A percentile compares a stretch with the other conserved stretches of the same genome.
Evolutionary conservation across 2,797 vertebrate genomes (phyloP).

Genomic region (Acanthornis magna): DNA sequence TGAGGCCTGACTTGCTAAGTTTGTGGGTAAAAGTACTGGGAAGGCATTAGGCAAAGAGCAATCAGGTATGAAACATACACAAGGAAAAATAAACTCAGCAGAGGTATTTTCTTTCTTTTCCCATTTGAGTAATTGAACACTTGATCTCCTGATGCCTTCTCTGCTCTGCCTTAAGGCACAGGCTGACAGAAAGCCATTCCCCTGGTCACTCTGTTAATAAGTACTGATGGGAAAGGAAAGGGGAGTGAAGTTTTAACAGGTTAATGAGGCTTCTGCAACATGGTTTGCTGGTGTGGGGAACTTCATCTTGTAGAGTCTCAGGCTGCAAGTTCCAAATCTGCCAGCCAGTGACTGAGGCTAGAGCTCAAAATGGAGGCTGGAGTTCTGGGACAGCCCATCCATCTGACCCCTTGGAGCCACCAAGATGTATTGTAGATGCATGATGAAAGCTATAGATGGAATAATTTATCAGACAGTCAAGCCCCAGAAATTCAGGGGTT

Average conservation of each 20-base stretch:
- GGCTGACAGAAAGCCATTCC: neutral
- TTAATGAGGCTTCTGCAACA: neutral
- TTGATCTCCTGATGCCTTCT: neutral
- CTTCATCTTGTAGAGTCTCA: neutral
- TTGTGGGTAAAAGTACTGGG: neutral
- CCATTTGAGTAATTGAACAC: neutral
- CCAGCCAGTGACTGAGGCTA: neutral
- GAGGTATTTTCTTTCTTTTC: neutral
- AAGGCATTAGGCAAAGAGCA: neutral
- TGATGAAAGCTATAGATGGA: neutral
- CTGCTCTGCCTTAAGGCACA: neutral
- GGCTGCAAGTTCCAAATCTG: neutral
- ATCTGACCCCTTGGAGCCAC: neutral
- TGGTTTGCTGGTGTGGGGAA: neutral
- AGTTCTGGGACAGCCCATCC: neutral
- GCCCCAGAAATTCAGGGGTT: neutral
- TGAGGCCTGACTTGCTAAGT: neutral
- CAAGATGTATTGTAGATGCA: neutral
- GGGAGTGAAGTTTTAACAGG: neutral
- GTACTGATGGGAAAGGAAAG: neutral
- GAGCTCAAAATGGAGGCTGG: neutral
- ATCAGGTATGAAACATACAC: neutral
- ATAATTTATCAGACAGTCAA: neutral
- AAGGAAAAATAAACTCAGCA: neutral
- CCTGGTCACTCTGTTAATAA: neutral